Percentiles rank a stretch among this genome's conserved stretches.
These are phyloP conservation scores for Drosophila santomea DNA, from an alignment of 1,140 invertebrate genomes.

Conservation along the genomic window DNA sequence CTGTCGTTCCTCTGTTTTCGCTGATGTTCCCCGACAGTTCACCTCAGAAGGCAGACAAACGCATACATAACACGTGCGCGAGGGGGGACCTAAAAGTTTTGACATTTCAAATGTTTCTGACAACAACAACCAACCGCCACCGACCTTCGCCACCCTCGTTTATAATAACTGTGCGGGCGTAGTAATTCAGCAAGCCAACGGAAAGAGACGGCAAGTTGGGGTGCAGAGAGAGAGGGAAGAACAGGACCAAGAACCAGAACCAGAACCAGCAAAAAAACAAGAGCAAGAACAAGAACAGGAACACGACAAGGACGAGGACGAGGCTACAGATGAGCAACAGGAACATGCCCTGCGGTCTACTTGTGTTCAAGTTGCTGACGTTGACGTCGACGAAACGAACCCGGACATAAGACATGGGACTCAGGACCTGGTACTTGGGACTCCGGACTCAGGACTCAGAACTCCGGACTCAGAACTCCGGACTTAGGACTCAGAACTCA, in stretches of 20 bases:
- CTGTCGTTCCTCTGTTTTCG: slow-evolving; percentile 3
- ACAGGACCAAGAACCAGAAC: slow-evolving; percentile 3
- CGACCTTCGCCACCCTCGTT: slow-evolving; percentile 26
- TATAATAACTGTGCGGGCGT: slow-evolving; percentile 72
- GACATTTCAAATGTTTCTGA: slow-evolving; percentile 82
- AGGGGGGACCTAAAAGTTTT: slow-evolving; percentile 63
- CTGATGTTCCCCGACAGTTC: slow-evolving; percentile 12
- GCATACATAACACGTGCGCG: slow-evolving; percentile 13
- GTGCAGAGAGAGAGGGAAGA: background rate
- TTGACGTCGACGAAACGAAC: slow-evolving; percentile 60
- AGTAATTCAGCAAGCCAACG: slow-evolving; percentile 37
- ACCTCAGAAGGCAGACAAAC: slow-evolving; percentile 20
- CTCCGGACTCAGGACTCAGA: background rate
- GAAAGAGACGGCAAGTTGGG: slow-evolving; percentile 4
- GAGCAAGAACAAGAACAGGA: background rate
- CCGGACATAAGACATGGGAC: slow-evolving; percentile 37
- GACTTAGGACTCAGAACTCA: background rate
- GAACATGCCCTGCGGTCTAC: slow-evolving; percentile 72
- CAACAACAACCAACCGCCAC: slow-evolving; percentile 52
- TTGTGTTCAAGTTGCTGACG: slow-evolving; percentile 58
- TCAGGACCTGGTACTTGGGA: slow-evolving; percentile 1
- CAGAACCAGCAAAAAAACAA: background rate
- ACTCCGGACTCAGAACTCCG: background rate
- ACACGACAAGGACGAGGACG: slow-evolving; percentile 22
- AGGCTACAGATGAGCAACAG: slow-evolving; percentile 60